Percentiles rank a stretch among this genome's conserved stretches.
phyloP scores from a whole-genome alignment of 2,888 invertebrate species.

The Leptinotarsa tumamoca region DNA sequence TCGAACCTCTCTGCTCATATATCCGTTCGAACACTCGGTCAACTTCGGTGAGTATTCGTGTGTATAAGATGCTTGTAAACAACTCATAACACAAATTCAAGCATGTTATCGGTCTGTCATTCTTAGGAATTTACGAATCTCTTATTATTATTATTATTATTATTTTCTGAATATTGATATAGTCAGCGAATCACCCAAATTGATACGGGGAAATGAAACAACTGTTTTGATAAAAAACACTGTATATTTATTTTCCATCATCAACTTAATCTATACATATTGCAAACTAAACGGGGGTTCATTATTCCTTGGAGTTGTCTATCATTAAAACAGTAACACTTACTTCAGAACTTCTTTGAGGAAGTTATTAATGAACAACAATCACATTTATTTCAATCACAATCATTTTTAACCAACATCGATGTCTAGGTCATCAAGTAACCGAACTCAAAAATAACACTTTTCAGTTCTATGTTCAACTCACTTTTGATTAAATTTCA shows the following conservation, averaged over 20 bases:
- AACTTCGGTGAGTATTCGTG: too few species aligned
- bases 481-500: slow-evolving; percentile 20
- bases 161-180: too few species aligned
- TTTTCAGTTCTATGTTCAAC: background rate
- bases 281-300: background rate
- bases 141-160: too few species aligned
- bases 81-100: too few species aligned
- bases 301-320: background rate
- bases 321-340: slow-evolving; percentile 16
- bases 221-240: background rate
- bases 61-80: too few species aligned
- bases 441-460: background rate
- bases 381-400: slow-evolving; percentile 39
- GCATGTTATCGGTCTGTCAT: too few species aligned
- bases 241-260: slow-evolving; percentile 17
- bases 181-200: background rate
- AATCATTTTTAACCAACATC: slow-evolving; percentile 27
- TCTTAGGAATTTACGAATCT: too few species aligned
- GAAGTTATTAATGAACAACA: slow-evolving; percentile 28
- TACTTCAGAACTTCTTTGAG: slow-evolving; percentile 4
- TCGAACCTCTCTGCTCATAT: too few species aligned
- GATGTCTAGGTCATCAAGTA: slow-evolving; percentile 18
- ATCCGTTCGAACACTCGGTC: too few species aligned
- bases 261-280: slow-evolving; percentile 2
- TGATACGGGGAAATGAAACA: background rate